Base-by-base conservation (phyloP, 2,888 invertebrate genomes). In the Drosophila monieri region DNA sequence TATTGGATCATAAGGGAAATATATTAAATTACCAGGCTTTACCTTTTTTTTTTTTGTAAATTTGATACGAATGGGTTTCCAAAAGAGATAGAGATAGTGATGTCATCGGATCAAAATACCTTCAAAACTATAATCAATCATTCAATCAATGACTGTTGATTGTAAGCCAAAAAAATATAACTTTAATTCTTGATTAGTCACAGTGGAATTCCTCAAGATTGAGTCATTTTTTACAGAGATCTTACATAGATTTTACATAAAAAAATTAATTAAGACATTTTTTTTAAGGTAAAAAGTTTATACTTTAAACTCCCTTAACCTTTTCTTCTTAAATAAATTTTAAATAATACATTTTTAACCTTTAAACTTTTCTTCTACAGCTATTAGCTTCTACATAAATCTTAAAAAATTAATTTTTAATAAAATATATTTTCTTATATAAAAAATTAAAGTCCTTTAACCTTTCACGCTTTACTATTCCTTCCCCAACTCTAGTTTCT, bases 371-470 rank as follows among this genome's bases (percentile, higher is more conserved):
- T n/a, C n/a, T n/a, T n/a, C n/a, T n/a, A n/a, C n/a, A n/a, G n/a
- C n/a, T n/a, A n/a, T n/a, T n/a, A n/a, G n/a, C n/a, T 8, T 0
- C 8, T 27, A 27, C 6, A 27, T 8, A 27, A 2, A 27, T 27
- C 25, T 25, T 8, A 1, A 25, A 25, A 3, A 21, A 21, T 21
- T 3, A 3, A 21, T 21, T 21, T 21, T n/a, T 21, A 21, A 21
- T 3, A 21, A 21, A 21, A 21, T 2, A 21, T 21, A 21, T 21
- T 1, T n/a, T n/a, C n/a, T n/a, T n/a, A n/a, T n/a, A n/a, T n/a
- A n/a, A n/a, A n/a, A n/a, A n/a, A n/a, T n/a, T n/a, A n/a, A n/a
- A 49, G 66, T 66, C 51, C 32, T 49, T 61, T 61, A 65, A 65
- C 60, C 66, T 61, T 54, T 54, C 44, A 43, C 44, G 15, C 21